A percentile compares a stretch with the other conserved stretches of the same genome.
Evolutionary conservation across 1,140 invertebrate genomes (phyloP).

Genomic region (Calephelis virginiensis): DNA sequence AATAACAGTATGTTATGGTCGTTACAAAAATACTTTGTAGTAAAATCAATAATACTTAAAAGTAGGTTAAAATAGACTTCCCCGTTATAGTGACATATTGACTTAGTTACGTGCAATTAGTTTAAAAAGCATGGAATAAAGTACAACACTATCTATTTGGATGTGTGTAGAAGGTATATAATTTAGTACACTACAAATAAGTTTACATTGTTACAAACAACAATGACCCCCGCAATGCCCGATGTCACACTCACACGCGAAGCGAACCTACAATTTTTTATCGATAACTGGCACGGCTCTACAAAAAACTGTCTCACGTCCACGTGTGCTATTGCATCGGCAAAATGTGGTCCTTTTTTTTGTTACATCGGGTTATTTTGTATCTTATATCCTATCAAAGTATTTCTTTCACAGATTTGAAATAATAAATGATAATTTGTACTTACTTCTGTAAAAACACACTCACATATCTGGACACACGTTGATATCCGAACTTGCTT

Average conservation of each 20-base stretch:
- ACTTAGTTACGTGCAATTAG: no score
- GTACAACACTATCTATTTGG: not conserved
- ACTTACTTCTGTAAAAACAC: no score
- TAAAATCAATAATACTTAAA: no score
- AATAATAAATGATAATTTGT: no score
- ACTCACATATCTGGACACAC: no score
- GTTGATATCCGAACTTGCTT: no score
- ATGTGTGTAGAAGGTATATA: not conserved
- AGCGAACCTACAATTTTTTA: constrained; percentile 34
- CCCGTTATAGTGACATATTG: no score
- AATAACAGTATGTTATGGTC: no score
- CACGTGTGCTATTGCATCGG: constrained; percentile 26
- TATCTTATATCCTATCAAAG: not conserved
- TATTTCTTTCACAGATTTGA: no score
- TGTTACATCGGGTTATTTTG: not conserved
- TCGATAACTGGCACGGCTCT: constrained; percentile 19
- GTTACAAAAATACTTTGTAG: no score
- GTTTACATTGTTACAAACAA: constrained; percentile 1
- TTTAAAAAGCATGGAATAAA: not conserved
- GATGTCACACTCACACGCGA: constrained; percentile 40
- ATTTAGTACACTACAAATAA: not conserved
- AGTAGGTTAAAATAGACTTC: no score
- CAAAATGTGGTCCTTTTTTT: constrained; percentile 29
- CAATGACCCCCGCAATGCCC: constrained; percentile 32
- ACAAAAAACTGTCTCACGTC: constrained; percentile 34